These are phyloP conservation scores for Agrotis ipsilon DNA, from an alignment of 2,888 invertebrate genomes.

Conservation along the genomic window DNA sequence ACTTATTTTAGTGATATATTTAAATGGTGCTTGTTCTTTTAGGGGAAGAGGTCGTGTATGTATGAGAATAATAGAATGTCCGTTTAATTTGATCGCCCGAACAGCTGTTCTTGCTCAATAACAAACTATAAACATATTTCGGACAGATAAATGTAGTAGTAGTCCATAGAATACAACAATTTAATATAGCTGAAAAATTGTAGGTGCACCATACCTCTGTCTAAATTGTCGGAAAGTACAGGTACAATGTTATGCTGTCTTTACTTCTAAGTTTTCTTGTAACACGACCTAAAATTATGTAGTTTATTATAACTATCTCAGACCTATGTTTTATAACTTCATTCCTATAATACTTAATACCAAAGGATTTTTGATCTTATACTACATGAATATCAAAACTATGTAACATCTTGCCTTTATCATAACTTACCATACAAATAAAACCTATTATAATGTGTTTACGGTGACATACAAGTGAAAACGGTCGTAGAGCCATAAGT, in stretches of 20 bases:
- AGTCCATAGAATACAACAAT: no score
- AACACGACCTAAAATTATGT: conserved; percentile 26
- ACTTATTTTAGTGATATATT: conserved; percentile 49
- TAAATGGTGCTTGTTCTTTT: conserved; percentile 58
- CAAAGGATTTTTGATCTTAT: conserved; percentile 25
- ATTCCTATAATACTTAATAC: conserved; percentile 17
- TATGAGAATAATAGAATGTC: conserved; percentile 6
- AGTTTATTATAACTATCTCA: conserved; percentile 1
- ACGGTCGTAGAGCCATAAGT: no score
- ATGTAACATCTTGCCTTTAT: conserved; percentile 20
- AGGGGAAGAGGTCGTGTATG: conserved; percentile 27
- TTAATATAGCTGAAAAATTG: not conserved
- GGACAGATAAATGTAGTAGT: not conserved
- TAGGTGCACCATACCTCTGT: not conserved
- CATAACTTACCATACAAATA: not conserved
- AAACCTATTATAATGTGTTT: no score
- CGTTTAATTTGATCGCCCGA: not conserved
- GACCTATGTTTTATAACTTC: not conserved
- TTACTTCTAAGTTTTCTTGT: not conserved
- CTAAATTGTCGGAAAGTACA: not conserved
- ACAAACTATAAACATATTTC: not conserved
- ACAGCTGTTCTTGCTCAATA: conserved; percentile 9
- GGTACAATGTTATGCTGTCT: not conserved
- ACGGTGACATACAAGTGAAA: no score
- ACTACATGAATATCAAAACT: conserved; percentile 11